Base-by-base conservation (phyloP, 2,888 invertebrate species). In the Phytoseiulus persimilis region DNA sequence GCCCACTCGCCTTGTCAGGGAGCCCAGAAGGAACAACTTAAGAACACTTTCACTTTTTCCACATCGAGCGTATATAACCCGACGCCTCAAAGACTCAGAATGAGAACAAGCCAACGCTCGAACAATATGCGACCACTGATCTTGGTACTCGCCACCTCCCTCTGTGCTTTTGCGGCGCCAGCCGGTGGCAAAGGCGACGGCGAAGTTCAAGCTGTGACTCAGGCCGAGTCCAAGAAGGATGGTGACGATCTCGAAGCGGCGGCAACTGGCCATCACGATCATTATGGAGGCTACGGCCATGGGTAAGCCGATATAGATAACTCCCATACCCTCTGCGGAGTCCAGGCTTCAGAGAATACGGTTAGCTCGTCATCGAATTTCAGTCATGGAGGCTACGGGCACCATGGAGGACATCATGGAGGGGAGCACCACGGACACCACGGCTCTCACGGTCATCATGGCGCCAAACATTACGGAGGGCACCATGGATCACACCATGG, bases 371-470 rank as follows among this genome's bases (percentile, higher is more conserved):
- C 65, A 23, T 14, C 28, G 65, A 65, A 65, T 18, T 65, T 28
- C 28, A 83, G 83, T 11, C 83, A 83, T 23, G 83, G 83, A 2
- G 83, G 83, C 32, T 83, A 83, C 28, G 83, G 83, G 1, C 83
- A 83, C 23, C 83, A 83, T 23, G 83, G 87, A 31, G 87, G 33
- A 9, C 33, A 31, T 87, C 87, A 87, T 18, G 87, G 87, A 45
- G 32, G 33, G 23, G 87, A 87, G 32, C 33, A 87, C 39, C 87
- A 33, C 32, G 87, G 32, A n/a, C 87, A 87, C 33, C 87, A 87
- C n/a, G 87, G 87, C 32, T 87, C 87, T 33, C 87, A 87, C 18
- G 87, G 87, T 28, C 87, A 87, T 14, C 33, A 33, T 14, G 87
- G 87, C 11, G 87, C 39, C 32, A 33, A 87, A 5, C 87, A 87